Evolutionary conservation across 2,797 vertebrate species (phyloP).

Genomic region (Pseudomugil tenellus): DNA sequence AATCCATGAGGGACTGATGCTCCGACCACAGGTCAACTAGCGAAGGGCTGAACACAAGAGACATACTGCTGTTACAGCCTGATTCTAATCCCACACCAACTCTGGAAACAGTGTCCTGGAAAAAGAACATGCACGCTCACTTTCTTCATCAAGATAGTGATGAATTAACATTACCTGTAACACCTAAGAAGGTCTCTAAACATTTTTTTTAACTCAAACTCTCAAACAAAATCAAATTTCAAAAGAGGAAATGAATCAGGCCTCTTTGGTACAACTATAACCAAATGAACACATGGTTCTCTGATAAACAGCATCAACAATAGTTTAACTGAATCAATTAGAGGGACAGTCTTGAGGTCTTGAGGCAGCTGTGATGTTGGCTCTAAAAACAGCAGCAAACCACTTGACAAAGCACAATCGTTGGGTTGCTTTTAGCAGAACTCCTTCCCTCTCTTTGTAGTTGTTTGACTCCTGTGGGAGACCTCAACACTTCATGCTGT

Average conservation of each 20-base stretch:
- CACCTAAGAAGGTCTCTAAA: slow-evolving; percentile 48
- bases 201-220: slow-evolving; percentile 51
- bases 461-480: slow-evolving; percentile 67
- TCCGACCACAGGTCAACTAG: slow-evolving; percentile 84
- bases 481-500: slow-evolving; percentile 75
- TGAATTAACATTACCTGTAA: slow-evolving; percentile 55
- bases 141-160: slow-evolving; percentile 46
- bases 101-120: slow-evolving; percentile 49
- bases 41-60: slow-evolving; percentile 76
- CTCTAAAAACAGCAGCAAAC: slow-evolving; percentile 78
- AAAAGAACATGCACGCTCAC: slow-evolving; percentile 29
- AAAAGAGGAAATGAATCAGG: slow-evolving; percentile 68
- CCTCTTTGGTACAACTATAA: slow-evolving; percentile 44
- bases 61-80: slow-evolving; percentile 66
- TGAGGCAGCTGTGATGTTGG: slow-evolving; percentile 75
- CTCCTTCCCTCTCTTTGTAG: slow-evolving; percentile 73
- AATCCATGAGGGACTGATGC: slow-evolving; percentile 82
- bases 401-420: slow-evolving; percentile 54
- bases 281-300: slow-evolving; percentile 70
- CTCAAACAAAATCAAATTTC: slow-evolving; percentile 69
- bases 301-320: slow-evolving; percentile 45
- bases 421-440: slow-evolving; percentile 50
- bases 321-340: slow-evolving; percentile 78
- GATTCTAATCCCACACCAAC: slow-evolving; percentile 71
- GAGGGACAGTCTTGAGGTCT: slow-evolving; percentile 74